A percentile compares a stretch with the other conserved stretches of the same genome.
Evolutionary conservation across 2,888 invertebrate genomes (phyloP).

Genomic region (Apamea crenata): DNA sequence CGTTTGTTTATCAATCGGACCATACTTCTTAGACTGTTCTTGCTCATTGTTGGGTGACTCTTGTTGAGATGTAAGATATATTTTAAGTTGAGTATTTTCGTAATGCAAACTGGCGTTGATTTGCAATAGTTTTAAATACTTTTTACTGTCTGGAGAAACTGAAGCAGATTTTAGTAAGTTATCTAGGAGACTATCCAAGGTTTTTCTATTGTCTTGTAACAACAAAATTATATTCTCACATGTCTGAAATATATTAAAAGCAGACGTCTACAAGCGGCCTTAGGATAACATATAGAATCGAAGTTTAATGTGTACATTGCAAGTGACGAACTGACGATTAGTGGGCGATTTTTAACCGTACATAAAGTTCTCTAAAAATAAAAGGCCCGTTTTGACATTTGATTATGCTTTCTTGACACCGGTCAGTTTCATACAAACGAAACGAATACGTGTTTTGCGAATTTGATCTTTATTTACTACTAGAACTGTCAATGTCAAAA

Average conservation of each 20-base stretch:
- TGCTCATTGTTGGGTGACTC: conserved; percentile 26
- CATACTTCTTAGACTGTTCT: conserved; percentile 28
- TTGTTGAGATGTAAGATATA: conserved; percentile 60
- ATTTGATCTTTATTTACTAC: too few species aligned
- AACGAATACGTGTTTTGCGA: too few species aligned
- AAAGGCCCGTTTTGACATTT: too few species aligned
- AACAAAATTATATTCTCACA: conserved; percentile 70
- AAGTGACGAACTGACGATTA: not conserved
- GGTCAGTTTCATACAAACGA: too few species aligned
- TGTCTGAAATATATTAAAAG: conserved; percentile 65
- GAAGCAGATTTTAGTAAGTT: conserved; percentile 67
- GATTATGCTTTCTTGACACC: too few species aligned
- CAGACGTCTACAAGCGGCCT: not conserved
- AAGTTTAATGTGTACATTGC: not conserved
- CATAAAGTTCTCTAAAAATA: too few species aligned
- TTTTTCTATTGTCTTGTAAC: conserved; percentile 71
- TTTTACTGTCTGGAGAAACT: conserved; percentile 68
- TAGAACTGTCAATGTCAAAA: too few species aligned
- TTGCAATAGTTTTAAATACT: conserved; percentile 72
- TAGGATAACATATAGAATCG: not conserved
- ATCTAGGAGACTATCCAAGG: conserved; percentile 67
- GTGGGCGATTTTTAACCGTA: not conserved
- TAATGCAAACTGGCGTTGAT: conserved; percentile 73
- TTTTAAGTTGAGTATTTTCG: conserved; percentile 75
- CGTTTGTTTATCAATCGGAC: conserved; percentile 21